Evolutionary conservation across 2,113 vertebrate species (phyloP).

Genomic region (Hepsetus odoe): DNA sequence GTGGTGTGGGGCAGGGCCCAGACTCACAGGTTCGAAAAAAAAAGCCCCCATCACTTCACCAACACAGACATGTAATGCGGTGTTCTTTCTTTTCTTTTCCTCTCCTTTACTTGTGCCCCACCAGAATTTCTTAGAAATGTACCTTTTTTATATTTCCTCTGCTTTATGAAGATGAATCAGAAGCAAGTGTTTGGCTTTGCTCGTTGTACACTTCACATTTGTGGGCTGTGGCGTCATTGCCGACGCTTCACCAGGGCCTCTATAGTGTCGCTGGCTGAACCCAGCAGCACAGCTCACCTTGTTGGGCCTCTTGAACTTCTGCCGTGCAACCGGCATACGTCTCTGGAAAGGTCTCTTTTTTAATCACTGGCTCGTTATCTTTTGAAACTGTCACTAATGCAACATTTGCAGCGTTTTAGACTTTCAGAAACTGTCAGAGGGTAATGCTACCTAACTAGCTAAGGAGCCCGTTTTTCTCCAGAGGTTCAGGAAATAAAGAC

Average conservation of each 20-base stretch:
- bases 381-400: too few species aligned
- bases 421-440: too few species aligned
- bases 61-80: conserved; percentile 29
- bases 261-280: neutral
- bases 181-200: conserved; percentile 2
- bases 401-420: too few species aligned
- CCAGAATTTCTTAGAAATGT: conserved; percentile 68
- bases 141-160: conserved; percentile 51
- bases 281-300: neutral
- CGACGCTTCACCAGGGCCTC: conserved; percentile 15
- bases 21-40: conserved; percentile 56
- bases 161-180: conserved; percentile 51
- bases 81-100: conserved; percentile 59
- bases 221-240: neutral
- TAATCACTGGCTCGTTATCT: too few species aligned
- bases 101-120: conserved; percentile 58
- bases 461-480: too few species aligned
- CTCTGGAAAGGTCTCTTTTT: neutral
- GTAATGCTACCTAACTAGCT: too few species aligned
- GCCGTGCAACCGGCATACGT: neutral
- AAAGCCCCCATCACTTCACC: conserved; percentile 67
- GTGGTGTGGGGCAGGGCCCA: conserved; percentile 62
- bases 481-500: too few species aligned
- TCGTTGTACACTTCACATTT: conserved; percentile 20
- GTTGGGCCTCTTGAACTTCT: neutral